Evolutionary conservation across 1,140 invertebrate species (phyloP).

Genomic region (Marisa cornuarietis): DNA sequence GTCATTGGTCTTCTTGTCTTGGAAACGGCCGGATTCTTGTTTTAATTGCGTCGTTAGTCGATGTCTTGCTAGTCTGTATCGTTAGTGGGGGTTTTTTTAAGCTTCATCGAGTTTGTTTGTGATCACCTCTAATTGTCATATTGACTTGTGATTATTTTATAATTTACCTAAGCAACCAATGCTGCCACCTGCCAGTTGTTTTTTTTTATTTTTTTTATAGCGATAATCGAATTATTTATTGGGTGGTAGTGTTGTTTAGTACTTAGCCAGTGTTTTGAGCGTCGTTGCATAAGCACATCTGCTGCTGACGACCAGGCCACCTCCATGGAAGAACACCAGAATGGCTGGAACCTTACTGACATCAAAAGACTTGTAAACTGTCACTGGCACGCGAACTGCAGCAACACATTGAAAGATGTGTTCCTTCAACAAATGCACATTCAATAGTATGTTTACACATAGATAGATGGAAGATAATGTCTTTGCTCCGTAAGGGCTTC

Average conservation of each 20-base stretch:
- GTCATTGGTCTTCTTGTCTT: too few species aligned
- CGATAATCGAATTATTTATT: too few species aligned
- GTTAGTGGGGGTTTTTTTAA: too few species aligned
- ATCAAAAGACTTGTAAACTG: constrained; percentile 27
- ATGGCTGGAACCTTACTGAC: constrained; percentile 22
- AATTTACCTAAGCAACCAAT: too few species aligned
- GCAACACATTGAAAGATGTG: not conserved
- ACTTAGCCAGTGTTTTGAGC: constrained; percentile 29
- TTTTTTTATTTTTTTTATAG: too few species aligned
- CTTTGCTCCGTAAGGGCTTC: not conserved
- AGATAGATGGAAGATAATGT: not conserved
- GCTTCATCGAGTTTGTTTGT: too few species aligned
- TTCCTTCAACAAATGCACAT: not conserved
- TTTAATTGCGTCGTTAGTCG: too few species aligned
- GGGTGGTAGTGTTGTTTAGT: not conserved
- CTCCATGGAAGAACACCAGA: constrained; percentile 44
- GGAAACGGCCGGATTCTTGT: too few species aligned
- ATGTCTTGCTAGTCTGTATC: too few species aligned
- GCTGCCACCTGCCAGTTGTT: too few species aligned
- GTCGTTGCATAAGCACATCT: constrained; percentile 22
- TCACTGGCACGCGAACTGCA: constrained; percentile 29
- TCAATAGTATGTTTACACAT: not conserved
- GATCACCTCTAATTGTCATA: too few species aligned
- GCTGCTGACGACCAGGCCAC: constrained; percentile 33
- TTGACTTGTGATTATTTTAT: too few species aligned